A percentile compares a stretch with the other conserved stretches of the same genome.
These are phyloP conservation scores for Thelaira solivaga DNA, from an alignment of 2,888 invertebrate species.

Conservation along the genomic window DNA sequence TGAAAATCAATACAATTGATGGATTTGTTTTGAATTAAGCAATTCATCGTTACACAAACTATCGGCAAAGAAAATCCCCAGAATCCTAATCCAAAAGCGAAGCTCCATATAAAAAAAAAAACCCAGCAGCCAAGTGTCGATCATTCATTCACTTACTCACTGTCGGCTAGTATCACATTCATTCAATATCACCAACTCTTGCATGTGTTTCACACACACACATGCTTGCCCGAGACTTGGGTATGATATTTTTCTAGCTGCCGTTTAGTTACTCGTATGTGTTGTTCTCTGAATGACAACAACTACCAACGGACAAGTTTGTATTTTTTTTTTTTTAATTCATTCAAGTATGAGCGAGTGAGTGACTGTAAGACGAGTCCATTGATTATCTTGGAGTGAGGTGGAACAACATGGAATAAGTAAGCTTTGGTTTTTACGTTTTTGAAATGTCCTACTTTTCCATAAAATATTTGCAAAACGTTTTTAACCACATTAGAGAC, in stretches of 20 bases:
- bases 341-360: not conserved
- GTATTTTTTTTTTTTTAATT: not conserved
- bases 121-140: conserved; percentile 39
- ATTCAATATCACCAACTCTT: conserved; percentile 41
- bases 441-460: conserved; percentile 74
- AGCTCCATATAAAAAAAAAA: not conserved
- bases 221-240: not conserved
- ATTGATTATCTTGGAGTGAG: conserved; percentile 33
- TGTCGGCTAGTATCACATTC: conserved; percentile 48
- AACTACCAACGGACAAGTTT: conserved; percentile 31
- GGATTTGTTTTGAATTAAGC: conserved; percentile 57
- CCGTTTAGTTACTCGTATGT: too few species aligned
- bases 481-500: conserved; percentile 69
- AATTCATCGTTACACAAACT: conserved; percentile 42
- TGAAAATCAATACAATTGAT: conserved; percentile 50
- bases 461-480: conserved; percentile 73
- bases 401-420: conserved; percentile 9
- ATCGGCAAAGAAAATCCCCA: not conserved
- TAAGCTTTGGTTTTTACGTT: conserved; percentile 66
- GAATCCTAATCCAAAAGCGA: not conserved
- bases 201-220: too few species aligned
- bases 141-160: conserved; percentile 57
- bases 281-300: not conserved
- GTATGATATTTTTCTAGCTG: not conserved
- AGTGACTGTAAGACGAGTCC: not conserved